Conservation (phyloP, 2,113 vertebrate species). For the Ascaphus truei region DNA sequence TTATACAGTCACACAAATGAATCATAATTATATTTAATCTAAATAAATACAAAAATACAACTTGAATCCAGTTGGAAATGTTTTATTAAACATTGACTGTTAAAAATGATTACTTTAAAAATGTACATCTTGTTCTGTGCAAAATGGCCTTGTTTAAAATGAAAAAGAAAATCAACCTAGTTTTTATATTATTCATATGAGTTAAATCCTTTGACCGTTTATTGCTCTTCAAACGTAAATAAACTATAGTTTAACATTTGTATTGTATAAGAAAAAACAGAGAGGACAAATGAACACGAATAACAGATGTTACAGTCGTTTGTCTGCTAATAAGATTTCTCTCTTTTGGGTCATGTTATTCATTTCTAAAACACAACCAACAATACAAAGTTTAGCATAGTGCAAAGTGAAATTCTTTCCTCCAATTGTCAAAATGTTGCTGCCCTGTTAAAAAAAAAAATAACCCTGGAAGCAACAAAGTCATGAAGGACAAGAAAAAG, state of each 20-base stretch:
- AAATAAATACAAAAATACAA: not conserved
- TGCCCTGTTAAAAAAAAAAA: no score
- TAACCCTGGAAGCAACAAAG: no score
- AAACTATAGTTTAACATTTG: not conserved
- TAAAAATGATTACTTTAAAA: not conserved
- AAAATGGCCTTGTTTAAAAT: not conserved
- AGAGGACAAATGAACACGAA: not conserved
- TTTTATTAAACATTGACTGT: not conserved
- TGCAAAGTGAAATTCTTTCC: slow-evolving; percentile 47
- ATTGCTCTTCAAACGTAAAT: not conserved
- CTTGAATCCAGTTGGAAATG: not conserved
- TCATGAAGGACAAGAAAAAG: no score
- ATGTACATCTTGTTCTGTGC: not conserved
- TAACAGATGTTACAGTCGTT: not conserved
- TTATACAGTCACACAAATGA: not conserved
- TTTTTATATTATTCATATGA: not conserved
- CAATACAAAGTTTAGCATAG: slow-evolving; percentile 4
- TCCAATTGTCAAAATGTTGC: not conserved
- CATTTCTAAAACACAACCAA: not conserved
- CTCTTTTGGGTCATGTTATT: not conserved
- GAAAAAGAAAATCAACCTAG: not conserved
- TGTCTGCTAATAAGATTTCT: not conserved
- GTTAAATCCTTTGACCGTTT: not conserved
- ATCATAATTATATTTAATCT: not conserved
- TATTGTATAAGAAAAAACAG: not conserved